phyloP scores from a whole-genome alignment of 2,797 vertebrate genomes.

The Centropyge bicolor region DNA sequence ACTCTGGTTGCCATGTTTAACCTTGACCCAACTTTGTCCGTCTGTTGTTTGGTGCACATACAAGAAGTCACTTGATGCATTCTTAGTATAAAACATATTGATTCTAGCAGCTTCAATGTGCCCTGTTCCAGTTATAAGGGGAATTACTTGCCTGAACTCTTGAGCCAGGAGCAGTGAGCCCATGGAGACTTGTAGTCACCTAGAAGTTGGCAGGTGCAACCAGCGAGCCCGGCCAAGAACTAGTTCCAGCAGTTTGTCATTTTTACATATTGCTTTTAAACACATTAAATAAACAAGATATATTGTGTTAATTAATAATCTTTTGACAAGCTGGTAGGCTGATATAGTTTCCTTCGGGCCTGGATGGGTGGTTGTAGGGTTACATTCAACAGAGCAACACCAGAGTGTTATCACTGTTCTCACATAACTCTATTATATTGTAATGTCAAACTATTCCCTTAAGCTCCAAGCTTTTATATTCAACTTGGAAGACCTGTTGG shows the following conservation, averaged over 20 bases:
- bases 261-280: not conserved
- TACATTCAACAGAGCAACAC: not conserved
- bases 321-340: not conserved
- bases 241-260: not conserved
- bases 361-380: too few relatives aligned
- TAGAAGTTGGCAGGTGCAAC: too few relatives aligned
- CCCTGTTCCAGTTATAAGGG: not conserved
- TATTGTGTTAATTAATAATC: not conserved
- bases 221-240: not conserved
- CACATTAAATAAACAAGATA: not conserved
- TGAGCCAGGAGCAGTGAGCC: not conserved
- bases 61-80: not conserved
- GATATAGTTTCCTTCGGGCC: not conserved
- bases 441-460: not conserved
- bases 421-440: not conserved
- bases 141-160: not conserved
- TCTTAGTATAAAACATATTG: not conserved
- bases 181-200: not conserved
- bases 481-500: not conserved
- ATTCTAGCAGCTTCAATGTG: not conserved
- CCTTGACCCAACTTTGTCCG: not conserved
- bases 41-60: not conserved
- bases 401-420: not conserved
- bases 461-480: not conserved
- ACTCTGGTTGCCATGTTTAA: too few relatives aligned